Percentiles rank a stretch among this genome's conserved stretches.
Conservation (phyloP, 2,113 vertebrate species). For the Noturus placidus region DNA sequence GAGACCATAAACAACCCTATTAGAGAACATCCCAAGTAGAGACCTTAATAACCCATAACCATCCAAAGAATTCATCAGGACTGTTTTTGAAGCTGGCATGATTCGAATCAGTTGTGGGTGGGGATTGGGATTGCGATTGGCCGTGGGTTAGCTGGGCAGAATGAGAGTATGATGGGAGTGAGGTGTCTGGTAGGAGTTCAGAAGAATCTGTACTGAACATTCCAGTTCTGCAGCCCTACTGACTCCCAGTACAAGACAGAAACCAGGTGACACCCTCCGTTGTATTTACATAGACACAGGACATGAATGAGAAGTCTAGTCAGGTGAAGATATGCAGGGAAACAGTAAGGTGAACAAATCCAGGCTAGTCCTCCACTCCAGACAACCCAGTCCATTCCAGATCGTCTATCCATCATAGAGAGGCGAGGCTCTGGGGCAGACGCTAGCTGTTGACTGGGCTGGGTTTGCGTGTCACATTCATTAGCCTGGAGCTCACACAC, state of each 20-base stretch:
- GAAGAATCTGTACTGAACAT: background rate
- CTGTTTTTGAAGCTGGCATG: background rate
- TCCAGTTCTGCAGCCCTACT: background rate
- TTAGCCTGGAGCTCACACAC: conserved; percentile 33
- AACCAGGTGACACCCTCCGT: background rate
- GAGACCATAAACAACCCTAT: too few species aligned
- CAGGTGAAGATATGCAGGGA: background rate
- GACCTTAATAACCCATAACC: background rate
- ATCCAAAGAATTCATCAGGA: background rate
- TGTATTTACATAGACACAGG: conserved; percentile 23
- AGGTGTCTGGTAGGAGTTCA: background rate
- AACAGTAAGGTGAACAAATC: conserved; percentile 10
- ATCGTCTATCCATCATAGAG: conserved; percentile 19
- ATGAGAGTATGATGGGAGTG: background rate
- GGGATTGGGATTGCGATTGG: background rate
- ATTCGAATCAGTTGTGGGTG: background rate
- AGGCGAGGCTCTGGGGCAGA: background rate
- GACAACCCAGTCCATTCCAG: background rate
- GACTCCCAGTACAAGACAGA: background rate
- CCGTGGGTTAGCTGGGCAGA: background rate
- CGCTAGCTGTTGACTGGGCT: conserved; percentile 15
- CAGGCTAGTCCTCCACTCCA: conserved; percentile 2
- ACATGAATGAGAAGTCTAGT: background rate
- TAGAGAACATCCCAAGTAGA: background rate
- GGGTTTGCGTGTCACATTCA: conserved; percentile 7